A percentile compares a stretch with the other conserved stretches of the same genome.
These are phyloP conservation scores for Drosophila orena DNA, from an alignment of 1,140 invertebrate species.

Conservation along the genomic window DNA sequence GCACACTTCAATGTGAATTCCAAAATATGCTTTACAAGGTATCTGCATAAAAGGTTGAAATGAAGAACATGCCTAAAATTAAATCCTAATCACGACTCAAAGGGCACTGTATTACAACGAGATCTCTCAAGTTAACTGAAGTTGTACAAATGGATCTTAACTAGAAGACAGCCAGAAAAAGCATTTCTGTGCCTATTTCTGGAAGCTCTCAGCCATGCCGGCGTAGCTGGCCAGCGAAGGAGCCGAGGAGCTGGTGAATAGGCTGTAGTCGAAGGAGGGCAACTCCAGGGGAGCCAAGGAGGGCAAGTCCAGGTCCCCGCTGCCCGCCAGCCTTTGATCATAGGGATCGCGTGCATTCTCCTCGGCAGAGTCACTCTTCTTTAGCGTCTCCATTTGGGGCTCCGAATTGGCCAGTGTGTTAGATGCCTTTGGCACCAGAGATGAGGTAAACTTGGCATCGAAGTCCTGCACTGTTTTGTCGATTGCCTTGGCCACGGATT, in stretches of 20 bases:
- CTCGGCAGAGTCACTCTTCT: conserved; percentile 22
- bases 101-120: not conserved
- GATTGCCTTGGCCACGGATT: conserved; percentile 78
- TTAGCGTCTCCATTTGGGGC: conserved; percentile 45
- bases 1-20: not conserved
- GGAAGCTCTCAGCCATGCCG: conserved; percentile 63
- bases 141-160: not conserved
- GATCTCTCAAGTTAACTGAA: not conserved
- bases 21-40: not conserved
- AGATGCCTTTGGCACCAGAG: conserved; percentile 14
- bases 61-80: not conserved
- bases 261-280: conserved; percentile 72
- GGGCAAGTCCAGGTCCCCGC: conserved; percentile 60
- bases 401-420: conserved; percentile 32
- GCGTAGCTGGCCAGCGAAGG: conserved; percentile 63
- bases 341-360: conserved; percentile 15
- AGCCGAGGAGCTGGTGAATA: conserved; percentile 67
- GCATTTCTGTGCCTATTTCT: conserved; percentile 52
- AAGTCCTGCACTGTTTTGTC: conserved; percentile 81
- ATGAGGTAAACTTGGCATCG: conserved; percentile 72
- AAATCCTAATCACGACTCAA: not conserved
- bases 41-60: not conserved
- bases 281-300: conserved; percentile 73
- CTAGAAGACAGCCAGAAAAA: too few species aligned
- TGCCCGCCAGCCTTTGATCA: conserved; percentile 5